Percentiles rank a stretch among this genome's conserved stretches.
Conservation (phyloP, 1,140 invertebrate genomes). For the Euura saliciscinereae region DNA sequence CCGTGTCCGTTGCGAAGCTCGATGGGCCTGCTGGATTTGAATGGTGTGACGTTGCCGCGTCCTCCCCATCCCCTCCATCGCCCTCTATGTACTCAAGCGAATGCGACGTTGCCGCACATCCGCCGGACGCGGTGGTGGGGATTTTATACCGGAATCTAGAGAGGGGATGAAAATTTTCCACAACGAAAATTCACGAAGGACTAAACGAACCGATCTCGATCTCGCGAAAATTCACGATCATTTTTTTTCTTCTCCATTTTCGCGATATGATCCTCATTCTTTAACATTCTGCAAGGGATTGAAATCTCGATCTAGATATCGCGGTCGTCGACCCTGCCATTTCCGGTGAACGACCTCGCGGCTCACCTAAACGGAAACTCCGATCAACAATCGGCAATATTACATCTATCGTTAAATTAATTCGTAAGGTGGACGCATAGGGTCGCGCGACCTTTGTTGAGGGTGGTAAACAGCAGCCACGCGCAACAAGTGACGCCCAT, state of each 20-base stretch:
- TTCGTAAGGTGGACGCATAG: not conserved
- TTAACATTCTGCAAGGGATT: not conserved
- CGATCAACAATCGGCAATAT: not conserved
- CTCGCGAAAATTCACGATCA: not conserved
- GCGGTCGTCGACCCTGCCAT: too few relatives aligned
- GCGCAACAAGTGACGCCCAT: not conserved
- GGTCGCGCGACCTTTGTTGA: not conserved
- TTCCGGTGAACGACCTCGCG: too few relatives aligned
- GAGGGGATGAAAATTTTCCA: conserved; percentile 55
- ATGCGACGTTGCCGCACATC: conserved; percentile 59
- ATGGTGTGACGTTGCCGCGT: conserved; percentile 16
- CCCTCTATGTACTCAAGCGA: conserved; percentile 27
- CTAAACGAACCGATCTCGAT: too few relatives aligned
- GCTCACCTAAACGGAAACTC: too few relatives aligned
- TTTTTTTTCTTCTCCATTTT: not conserved
- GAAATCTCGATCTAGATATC: not conserved
- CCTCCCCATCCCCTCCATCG: conserved; percentile 22
- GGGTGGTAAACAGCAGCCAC: not conserved
- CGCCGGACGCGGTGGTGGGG: conserved; percentile 36
- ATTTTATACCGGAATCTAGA: not conserved
- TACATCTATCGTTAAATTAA: not conserved
- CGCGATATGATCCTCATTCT: not conserved
- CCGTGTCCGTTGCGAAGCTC: conserved; percentile 16
- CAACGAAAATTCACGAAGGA: conserved; percentile 25
- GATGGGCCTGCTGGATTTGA: conserved; percentile 17